Percentiles rank a stretch among this genome's conserved stretches.
Evolutionary conservation across 2,888 invertebrate genomes (phyloP).

Genomic region (Athripsodes cinereus): DNA sequence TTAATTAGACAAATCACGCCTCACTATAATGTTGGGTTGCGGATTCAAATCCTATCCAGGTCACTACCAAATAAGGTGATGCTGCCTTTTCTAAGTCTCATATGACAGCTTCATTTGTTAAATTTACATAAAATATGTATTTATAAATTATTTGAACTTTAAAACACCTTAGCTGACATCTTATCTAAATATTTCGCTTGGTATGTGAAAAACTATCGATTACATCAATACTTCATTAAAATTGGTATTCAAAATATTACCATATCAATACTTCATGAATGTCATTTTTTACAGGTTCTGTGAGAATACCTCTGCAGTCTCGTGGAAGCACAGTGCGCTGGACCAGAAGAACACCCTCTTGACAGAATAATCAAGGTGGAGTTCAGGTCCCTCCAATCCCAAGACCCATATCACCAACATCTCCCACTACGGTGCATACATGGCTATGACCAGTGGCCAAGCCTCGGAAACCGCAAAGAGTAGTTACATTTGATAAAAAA

Average conservation of each 20-base stretch:
- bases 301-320: slow-evolving; percentile 36
- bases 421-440: slow-evolving; percentile 15
- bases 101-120: too few relatives aligned
- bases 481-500: slow-evolving; percentile 26
- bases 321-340: slow-evolving; percentile 24
- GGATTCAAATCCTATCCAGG: too few relatives aligned
- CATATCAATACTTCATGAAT: background rate
- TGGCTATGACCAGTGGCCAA: slow-evolving; percentile 24
- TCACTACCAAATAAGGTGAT: too few relatives aligned
- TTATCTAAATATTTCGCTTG: background rate
- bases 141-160: too few relatives aligned
- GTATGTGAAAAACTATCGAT: too few relatives aligned
- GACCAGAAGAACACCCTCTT: slow-evolving; percentile 21
- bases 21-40: too few relatives aligned
- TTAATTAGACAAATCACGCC: too few relatives aligned
- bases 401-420: slow-evolving; percentile 10
- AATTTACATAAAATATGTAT: too few relatives aligned
- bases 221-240: too few relatives aligned
- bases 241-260: background rate
- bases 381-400: slow-evolving; percentile 6
- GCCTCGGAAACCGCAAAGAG: slow-evolving; percentile 11
- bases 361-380: slow-evolving; percentile 16
- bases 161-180: too few relatives aligned
- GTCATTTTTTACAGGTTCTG: slow-evolving; percentile 34
- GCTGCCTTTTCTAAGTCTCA: too few relatives aligned